A percentile compares a stretch with the other conserved stretches of the same genome.
These are phyloP conservation scores for Cephus spinipes DNA, from an alignment of 2,888 invertebrate species.

Conservation along the genomic window DNA sequence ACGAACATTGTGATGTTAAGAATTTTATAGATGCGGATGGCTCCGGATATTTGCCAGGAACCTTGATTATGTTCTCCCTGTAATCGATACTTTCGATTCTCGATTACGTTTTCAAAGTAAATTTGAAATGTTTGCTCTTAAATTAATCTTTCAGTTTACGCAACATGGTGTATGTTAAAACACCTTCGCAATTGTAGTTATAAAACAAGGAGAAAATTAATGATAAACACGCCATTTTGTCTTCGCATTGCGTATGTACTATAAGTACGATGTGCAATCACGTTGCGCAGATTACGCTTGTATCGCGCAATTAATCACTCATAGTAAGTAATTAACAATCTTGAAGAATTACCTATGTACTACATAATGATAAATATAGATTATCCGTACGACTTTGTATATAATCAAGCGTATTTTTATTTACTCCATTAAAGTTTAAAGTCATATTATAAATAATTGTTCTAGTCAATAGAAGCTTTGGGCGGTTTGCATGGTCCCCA, in stretches of 20 bases:
- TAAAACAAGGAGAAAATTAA: not conserved
- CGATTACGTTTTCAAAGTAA: not conserved
- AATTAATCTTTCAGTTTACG: not conserved
- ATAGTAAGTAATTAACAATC: not conserved
- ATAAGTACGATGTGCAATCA: not conserved
- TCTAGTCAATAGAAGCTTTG: not conserved
- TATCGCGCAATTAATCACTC: not conserved
- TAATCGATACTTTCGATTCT: not conserved
- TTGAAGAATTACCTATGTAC: not conserved
- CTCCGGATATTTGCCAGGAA: not conserved
- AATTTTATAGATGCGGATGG: not conserved
- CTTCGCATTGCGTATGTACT: not conserved
- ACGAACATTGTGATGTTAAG: not conserved
- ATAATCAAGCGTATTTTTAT: not conserved
- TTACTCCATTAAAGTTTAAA: not conserved
- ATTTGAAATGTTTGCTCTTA: not conserved
- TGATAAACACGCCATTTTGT: not conserved
- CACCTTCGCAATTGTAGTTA: not conserved
- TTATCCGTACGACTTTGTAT: not conserved
- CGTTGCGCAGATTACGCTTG: not conserved
- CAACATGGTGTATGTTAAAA: not conserved
- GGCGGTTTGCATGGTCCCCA: not conserved
- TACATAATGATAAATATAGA: not conserved
- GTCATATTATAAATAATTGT: not conserved
- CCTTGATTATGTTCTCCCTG: not conserved